phyloP scores from a whole-genome alignment of 2,888 invertebrate species.

The Eurytoma adleriae region DNA sequence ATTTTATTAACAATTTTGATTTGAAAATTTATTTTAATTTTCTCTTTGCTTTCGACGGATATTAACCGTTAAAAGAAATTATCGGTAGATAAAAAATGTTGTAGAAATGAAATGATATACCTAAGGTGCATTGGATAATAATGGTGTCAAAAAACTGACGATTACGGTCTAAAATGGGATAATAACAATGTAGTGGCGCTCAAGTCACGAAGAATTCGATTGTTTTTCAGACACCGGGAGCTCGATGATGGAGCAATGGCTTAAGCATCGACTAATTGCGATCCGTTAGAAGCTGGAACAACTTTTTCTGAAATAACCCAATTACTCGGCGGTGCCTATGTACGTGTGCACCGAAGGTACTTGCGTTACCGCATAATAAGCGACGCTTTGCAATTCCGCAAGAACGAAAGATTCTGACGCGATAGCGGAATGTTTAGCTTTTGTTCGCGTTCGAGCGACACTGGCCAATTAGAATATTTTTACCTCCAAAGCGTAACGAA shows the following conservation, averaged over 20 bases:
- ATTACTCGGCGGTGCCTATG: constrained; percentile 28
- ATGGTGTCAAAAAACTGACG: constrained; percentile 20
- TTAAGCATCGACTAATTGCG: constrained; percentile 27
- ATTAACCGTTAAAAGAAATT: too few species aligned
- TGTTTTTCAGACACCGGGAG: neutral
- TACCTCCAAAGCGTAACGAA: neutral
- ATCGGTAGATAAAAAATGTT: too few species aligned
- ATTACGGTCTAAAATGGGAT: neutral
- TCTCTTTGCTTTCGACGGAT: too few species aligned
- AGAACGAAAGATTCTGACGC: neutral
- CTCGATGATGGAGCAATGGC: constrained; percentile 33
- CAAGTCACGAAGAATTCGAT: neutral
- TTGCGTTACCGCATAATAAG: constrained; percentile 29
- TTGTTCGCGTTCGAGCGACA: constrained; percentile 25
- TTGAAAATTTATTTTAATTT: too few species aligned
- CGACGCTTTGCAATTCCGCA: constrained; percentile 24
- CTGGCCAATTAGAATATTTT: constrained; percentile 33
- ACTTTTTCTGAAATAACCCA: constrained; percentile 43
- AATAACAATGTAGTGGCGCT: constrained; percentile 13
- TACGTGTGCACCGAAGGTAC: constrained; percentile 5
- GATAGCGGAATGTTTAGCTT: constrained; percentile 45
- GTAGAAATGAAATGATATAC: too few species aligned
- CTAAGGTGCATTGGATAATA: constrained; percentile 6
- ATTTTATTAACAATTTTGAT: neutral
- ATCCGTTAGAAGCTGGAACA: constrained; percentile 15